Evolutionary conservation across 2,113 vertebrate species (phyloP).

Genomic region (Stigmatopora nigra): DNA sequence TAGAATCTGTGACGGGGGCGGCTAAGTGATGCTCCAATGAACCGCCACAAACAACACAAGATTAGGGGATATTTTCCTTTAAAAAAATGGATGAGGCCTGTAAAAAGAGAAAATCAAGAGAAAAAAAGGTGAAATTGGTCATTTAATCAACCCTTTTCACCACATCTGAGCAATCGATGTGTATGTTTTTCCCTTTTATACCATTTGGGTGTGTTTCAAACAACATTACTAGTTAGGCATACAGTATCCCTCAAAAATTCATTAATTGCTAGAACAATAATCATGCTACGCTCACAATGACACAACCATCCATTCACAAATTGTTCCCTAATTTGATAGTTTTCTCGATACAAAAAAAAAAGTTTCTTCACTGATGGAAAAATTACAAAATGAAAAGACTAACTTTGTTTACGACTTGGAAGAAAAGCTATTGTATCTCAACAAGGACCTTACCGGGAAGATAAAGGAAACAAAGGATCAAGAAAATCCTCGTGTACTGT

Average conservation of each 20-base stretch:
- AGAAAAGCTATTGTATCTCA: slow-evolving; percentile 3
- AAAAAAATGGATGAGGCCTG: slow-evolving; percentile 7
- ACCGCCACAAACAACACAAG: slow-evolving; percentile 60
- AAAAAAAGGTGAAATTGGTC: neutral
- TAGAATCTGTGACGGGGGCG: slow-evolving; percentile 64
- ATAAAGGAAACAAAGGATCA: slow-evolving; percentile 40
- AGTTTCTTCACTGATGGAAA: neutral
- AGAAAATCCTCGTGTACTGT: slow-evolving; percentile 10
- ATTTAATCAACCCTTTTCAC: neutral
- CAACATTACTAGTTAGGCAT: too few species aligned
- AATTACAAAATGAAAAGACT: neutral
- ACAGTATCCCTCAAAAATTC: too few species aligned
- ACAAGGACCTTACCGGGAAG: neutral
- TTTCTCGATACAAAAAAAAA: neutral
- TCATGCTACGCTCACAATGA: too few species aligned
- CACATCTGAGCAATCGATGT: neutral
- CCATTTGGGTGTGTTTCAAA: too few species aligned
- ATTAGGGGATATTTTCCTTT: slow-evolving; percentile 42
- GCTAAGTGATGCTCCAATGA: slow-evolving; percentile 64
- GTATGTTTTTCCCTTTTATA: neutral
- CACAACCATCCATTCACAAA: too few species aligned
- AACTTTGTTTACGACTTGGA: neutral
- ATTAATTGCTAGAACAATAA: too few species aligned
- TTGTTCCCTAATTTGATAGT: too few species aligned
- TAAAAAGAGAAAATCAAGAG: neutral